These are phyloP conservation scores for Hirundo rustica DNA, from an alignment of 2,797 vertebrate genomes.

Conservation along the genomic window DNA sequence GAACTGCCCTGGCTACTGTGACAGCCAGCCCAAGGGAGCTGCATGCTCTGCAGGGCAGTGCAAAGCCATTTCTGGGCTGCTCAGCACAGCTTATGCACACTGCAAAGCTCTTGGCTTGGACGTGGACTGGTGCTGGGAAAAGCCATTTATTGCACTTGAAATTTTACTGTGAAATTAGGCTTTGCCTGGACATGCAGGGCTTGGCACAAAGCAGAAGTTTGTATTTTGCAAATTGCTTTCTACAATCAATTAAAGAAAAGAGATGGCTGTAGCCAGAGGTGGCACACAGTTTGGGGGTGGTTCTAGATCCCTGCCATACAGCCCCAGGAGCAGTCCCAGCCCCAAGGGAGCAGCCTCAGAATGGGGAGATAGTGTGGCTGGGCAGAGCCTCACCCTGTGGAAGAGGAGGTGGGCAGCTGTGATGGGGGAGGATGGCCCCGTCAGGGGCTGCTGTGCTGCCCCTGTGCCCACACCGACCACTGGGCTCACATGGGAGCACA, in stretches of 20 bases:
- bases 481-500: background rate
- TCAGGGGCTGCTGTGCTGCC: background rate
- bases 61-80: background rate
- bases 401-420: background rate
- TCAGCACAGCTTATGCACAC: background rate
- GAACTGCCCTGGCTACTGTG: background rate
- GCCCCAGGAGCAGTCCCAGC: background rate
- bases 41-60: background rate
- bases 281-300: background rate
- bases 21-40: background rate
- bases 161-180: conserved; percentile 32
- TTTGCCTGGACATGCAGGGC: conserved; percentile 18
- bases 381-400: accelerated
- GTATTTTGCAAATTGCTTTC: conserved; percentile 41
- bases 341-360: background rate
- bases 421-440: accelerated
- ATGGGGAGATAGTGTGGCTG: accelerated
- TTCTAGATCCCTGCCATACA: background rate
- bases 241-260: conserved; percentile 26
- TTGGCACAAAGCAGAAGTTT: background rate
- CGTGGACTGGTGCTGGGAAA: background rate
- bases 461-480: background rate
- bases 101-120: background rate
- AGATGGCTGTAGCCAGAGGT: background rate
- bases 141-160: background rate